Base-by-base conservation (phyloP, 1,140 invertebrate species). In the Ips nitidus region DNA sequence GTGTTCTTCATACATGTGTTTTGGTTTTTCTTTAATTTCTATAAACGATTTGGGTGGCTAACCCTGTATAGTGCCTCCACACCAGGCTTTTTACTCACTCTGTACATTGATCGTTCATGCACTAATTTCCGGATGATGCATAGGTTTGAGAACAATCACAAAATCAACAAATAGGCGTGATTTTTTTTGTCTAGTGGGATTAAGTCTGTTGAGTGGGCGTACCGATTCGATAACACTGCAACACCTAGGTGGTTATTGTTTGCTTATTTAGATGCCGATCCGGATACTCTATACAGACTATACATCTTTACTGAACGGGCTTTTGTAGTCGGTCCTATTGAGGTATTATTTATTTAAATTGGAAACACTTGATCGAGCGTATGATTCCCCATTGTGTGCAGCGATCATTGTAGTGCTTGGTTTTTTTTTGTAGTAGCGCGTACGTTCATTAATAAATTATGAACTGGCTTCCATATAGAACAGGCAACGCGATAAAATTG, bases 301-400 rank as follows among this genome's bases (percentile, higher is more conserved):
- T 47, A 47, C 45, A 6, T 55, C 52, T 55, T 55, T 5, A 55
- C 52, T 55, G 52, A 55, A 55, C 37, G 36, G 37, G 8, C 52
- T 38, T 36, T 55, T 55, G 8, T 55, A 36, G 37, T 1, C n/a
- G 8, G 52, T 36, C 52, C 37, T 55, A 36, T 38, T 36, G 37
- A 55, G 37, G 37, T 22, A 55, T 55, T 55, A 55, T n/a, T n/a
- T 55, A 55, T 55, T 55, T 38, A 55, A 55, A 55, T 55, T 47
- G 6, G 37, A 55, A 55, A 22, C n/a, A 55, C 52, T 55, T 55
- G 52, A 55, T 55, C n/a, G 8, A 55, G 52, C 52, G 52, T 55
- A 38, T 36, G 52, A 55, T 55, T 37, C n/a, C 6, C 37, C 37
- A 36, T 55, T 55, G n/a, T 55, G n/a, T 55, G 52, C 2, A 55